Evolutionary conservation across 2,797 vertebrate genomes (phyloP).

Genomic region (Agapornis canus): DNA sequence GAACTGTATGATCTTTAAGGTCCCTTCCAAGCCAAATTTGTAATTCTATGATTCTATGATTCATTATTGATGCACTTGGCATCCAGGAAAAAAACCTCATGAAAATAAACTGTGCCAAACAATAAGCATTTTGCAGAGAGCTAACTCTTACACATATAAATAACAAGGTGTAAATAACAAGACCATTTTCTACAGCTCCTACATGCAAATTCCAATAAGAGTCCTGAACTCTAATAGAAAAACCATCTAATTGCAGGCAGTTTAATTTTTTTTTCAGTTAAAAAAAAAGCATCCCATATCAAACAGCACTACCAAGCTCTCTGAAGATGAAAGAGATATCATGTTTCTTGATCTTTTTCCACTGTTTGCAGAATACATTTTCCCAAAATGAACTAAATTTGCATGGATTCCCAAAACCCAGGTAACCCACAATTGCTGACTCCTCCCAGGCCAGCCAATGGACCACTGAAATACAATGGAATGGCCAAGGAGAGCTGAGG

Average conservation of each 20-base stretch:
- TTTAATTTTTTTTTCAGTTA: neutral
- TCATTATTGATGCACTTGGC: neutral
- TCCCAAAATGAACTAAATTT: neutral
- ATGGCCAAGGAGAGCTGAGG: neutral
- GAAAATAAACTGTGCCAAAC: neutral
- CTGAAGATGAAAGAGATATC: neutral
- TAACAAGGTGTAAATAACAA: neutral
- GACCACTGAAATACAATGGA: neutral
- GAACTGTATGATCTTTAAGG: neutral
- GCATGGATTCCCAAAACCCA: neutral
- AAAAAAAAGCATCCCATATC: neutral
- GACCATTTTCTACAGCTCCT: neutral
- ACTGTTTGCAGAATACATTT: neutral
- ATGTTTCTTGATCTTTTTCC: neutral
- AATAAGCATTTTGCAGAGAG: neutral
- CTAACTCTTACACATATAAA: neutral
- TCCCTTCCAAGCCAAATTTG: neutral
- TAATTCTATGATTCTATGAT: neutral
- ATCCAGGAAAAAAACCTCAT: neutral
- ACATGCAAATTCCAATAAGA: neutral
- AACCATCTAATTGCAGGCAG: neutral
- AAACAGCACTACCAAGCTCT: neutral
- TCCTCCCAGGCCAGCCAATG: neutral
- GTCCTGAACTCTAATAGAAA: neutral
- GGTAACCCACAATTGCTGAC: neutral